These are phyloP conservation scores for Leptobrachium leishanense DNA, from an alignment of 2,113 vertebrate species.

Conservation along the genomic window DNA sequence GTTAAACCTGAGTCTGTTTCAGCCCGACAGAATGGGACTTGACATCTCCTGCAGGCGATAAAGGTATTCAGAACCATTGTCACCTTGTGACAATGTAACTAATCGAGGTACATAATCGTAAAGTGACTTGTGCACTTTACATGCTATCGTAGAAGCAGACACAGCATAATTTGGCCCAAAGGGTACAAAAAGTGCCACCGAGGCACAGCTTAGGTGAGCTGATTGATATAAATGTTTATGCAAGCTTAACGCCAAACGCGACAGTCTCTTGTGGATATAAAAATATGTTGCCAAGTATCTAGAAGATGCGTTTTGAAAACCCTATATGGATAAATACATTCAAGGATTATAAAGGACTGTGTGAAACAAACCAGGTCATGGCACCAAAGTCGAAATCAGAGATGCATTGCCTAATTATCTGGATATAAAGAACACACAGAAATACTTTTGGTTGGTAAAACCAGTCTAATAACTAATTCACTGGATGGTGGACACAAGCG, in stretches of 20 bases:
- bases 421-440: too few relatives aligned
- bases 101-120: conserved; percentile 8
- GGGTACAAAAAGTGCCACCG: neutral
- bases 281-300: neutral
- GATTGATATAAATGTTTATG: neutral
- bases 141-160: neutral
- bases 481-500: too few relatives aligned
- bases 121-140: conserved; percentile 4
- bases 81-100: conserved; percentile 1
- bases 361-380: too few relatives aligned
- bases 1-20: neutral
- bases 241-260: neutral
- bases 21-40: conserved; percentile 10
- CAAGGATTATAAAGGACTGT: too few relatives aligned
- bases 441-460: too few relatives aligned
- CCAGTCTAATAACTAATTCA: too few relatives aligned
- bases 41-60: conserved; percentile 16
- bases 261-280: neutral
- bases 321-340: too few relatives aligned
- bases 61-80: conserved; percentile 3
- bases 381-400: too few relatives aligned
- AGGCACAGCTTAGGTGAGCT: neutral
- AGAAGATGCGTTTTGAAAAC: too few relatives aligned
- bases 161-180: neutral
- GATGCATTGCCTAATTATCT: too few relatives aligned